Percentiles rank a stretch among this genome's conserved stretches.
Conservation (phyloP, 2,113 vertebrate genomes). For the Paratilapia polleni region DNA sequence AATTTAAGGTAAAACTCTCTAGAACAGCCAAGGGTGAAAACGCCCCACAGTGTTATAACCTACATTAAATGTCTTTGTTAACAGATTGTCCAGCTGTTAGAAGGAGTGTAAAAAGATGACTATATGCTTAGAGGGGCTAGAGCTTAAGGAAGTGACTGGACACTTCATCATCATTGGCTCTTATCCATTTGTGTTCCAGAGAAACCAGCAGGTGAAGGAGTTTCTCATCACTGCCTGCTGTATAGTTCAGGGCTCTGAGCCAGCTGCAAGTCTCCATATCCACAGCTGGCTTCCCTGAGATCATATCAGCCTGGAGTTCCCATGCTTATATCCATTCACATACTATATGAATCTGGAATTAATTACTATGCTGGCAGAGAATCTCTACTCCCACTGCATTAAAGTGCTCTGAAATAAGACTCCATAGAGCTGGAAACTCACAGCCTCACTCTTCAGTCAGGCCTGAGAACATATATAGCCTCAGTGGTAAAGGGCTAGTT, state of each 20-base stretch:
- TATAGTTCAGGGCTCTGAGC: conserved; percentile 7
- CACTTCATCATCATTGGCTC: background rate
- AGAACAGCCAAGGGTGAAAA: background rate
- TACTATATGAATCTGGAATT: background rate
- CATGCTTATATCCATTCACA: conserved; percentile 28
- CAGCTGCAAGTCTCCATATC: conserved; percentile 23
- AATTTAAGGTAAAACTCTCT: too few relatives aligned
- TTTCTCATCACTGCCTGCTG: background rate
- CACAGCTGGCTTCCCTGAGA: conserved; percentile 47
- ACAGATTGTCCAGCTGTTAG: background rate
- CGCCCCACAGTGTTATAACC: background rate
- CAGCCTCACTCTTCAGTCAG: background rate
- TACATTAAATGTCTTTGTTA: background rate
- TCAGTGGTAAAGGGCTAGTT: too few relatives aligned
- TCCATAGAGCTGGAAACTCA: background rate
- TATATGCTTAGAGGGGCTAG: background rate
- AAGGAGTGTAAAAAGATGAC: too few relatives aligned
- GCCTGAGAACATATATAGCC: background rate
- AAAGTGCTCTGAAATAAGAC: background rate
- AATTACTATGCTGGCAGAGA: background rate
- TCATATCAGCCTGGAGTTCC: conserved; percentile 7
- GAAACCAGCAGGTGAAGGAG: conserved; percentile 18
- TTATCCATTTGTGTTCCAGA: background rate
- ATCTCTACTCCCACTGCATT: background rate
- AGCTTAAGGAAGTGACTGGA: background rate